Evolutionary conservation across 2,113 vertebrate species (phyloP).

Genomic region (Myxocyprinus asiaticus): DNA sequence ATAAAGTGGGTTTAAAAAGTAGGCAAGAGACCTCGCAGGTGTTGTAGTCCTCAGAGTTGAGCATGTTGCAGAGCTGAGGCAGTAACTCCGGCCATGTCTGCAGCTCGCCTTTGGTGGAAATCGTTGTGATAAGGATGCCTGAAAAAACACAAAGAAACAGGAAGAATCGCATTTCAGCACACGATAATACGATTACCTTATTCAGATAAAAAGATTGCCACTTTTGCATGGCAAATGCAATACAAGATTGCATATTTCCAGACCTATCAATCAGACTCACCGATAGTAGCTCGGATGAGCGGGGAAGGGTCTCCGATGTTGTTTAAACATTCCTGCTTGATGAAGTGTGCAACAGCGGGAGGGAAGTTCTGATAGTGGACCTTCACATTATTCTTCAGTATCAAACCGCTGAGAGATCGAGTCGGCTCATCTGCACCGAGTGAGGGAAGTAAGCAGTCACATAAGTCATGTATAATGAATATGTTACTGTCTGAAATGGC

Average conservation of each 20-base stretch:
- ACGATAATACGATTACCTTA: too few species aligned
- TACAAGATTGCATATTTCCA: too few species aligned
- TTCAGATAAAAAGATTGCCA: too few species aligned
- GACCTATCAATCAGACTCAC: slow-evolving; percentile 65
- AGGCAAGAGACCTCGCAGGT: slow-evolving; percentile 83
- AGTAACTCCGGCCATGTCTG: slow-evolving; percentile 94
- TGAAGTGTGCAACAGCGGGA: slow-evolving; percentile 88
- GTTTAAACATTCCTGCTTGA: slow-evolving; percentile 94
- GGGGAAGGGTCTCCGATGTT: slow-evolving; percentile 93
- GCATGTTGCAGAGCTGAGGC: slow-evolving; percentile 92
- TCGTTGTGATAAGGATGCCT: slow-evolving; percentile 97
- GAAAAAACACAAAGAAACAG: slow-evolving; percentile 1
- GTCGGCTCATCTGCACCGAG: slow-evolving; percentile 85
- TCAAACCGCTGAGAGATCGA: slow-evolving; percentile 90
- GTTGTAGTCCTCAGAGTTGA: slow-evolving; percentile 95
- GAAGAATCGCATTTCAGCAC: too few species aligned
- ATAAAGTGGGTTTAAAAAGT: too few species aligned
- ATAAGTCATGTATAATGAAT: neutral
- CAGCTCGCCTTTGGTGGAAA: slow-evolving; percentile 93
- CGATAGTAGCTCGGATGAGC: slow-evolving; percentile 92
- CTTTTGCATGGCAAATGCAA: neutral
- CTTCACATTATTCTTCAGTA: slow-evolving; percentile 96
- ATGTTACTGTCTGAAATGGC: neutral
- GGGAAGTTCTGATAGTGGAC: slow-evolving; percentile 96
- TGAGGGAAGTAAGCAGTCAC: neutral